Evolutionary conservation across 1,140 invertebrate species (phyloP), one percentile per base, ranked within the genome.

Genomic region (Lethocerus indicus): DNA sequence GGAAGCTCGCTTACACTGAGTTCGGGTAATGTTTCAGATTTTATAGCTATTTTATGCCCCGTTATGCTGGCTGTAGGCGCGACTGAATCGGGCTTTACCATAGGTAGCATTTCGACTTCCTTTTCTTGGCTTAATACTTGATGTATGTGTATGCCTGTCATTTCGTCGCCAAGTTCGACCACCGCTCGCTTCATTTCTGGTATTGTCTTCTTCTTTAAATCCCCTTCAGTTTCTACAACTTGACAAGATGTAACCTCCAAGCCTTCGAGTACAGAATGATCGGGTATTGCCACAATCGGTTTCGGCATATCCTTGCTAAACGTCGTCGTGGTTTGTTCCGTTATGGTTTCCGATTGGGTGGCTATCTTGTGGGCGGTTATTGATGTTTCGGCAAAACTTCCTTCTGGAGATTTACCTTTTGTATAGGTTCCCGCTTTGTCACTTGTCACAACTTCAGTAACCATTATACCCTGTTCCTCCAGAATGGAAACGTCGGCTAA

Each of bases 171-270:
- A 14, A 75, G 54, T 54, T 72, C 66, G 27, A 74, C 40, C 51
- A 53, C 61, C 1, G 70, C 74, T 35, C 56, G 59, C 57, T 74
- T 73, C 25, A 50, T 49, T 32, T 68, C 66, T n/a, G 71, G 71
- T 54, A 58, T 61, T 3, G 62, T 28, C 20, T 70, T 63, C 49
- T 58, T 58, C 9, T 55, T 59, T 52, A 71, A 67, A 51, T 65
- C 49, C 40, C 63, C 62, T 67, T 78, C 75, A 55, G 72, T 76
- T 56, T 77, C 73, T 6, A 63, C 68, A 20, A 64, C 54, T 61
- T 73, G 61, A 54, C 70, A 65, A 54, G 75, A 58, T 35, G 59
- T 63, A 5, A 78, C 56, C 41, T 67, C 61, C 16, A 79, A 42
- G 49, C 68, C 66, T 63, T 75, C 67, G 20, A 72, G 53, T 16